phyloP scores from a whole-genome alignment of 2,113 vertebrate species.

The Laterallus jamaicensis region DNA sequence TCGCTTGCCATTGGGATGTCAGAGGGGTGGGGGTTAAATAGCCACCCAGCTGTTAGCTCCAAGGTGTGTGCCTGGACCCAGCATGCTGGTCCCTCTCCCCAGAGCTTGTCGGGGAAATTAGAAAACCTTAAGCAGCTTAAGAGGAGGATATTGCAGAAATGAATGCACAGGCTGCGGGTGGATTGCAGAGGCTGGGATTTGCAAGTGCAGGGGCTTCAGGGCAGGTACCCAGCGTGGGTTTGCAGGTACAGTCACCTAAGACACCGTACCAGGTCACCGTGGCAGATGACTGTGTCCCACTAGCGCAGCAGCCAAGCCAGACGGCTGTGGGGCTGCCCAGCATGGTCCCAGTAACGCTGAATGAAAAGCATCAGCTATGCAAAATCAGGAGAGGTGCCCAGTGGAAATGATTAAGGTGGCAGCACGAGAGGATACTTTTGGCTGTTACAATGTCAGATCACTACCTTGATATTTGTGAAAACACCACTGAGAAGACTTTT shows the following conservation, averaged over 20 bases:
- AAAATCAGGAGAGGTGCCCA: neutral
- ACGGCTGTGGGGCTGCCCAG: neutral
- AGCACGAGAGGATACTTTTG: neutral
- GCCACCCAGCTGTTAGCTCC: neutral
- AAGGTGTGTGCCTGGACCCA: neutral
- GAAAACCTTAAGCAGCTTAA: neutral
- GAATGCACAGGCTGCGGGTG: neutral
- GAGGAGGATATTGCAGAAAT: neutral
- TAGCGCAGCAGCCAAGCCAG: neutral
- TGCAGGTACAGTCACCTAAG: neutral
- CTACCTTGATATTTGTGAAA: neutral
- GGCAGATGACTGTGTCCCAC: neutral
- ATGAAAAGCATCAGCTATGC: neutral
- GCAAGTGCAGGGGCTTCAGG: neutral
- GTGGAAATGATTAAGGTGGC: neutral
- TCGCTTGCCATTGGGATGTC: neutral
- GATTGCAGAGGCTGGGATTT: neutral
- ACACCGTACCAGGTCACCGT: neutral
- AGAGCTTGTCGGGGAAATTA: neutral
- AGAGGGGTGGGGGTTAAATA: neutral
- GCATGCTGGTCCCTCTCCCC: neutral
- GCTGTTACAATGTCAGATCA: neutral
- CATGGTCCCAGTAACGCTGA: fast-evolving
- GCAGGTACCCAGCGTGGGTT: neutral
- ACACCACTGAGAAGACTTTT: neutral